A percentile compares a stretch with the other conserved stretches of the same genome.
Conservation (phyloP, 1,140 invertebrate genomes). For the Bombyx mandarina region DNA sequence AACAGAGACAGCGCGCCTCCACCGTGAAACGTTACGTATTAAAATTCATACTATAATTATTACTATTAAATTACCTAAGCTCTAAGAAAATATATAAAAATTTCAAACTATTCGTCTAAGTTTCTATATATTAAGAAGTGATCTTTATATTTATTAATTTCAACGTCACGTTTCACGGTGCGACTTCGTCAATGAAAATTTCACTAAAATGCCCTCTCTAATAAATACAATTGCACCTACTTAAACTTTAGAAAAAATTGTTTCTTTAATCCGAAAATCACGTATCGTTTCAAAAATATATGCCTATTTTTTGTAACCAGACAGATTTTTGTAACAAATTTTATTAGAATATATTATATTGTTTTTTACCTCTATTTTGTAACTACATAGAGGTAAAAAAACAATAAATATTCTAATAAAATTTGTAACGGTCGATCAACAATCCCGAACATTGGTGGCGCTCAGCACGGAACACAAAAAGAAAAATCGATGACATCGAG, state of each 20-base stretch:
- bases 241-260: background rate
- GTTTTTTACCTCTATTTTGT: too few species aligned
- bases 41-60: constrained; percentile 14
- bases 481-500: background rate
- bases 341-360: too few species aligned
- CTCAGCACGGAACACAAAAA: constrained; percentile 7
- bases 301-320: too few species aligned
- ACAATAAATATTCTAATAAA: too few species aligned
- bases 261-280: too few species aligned
- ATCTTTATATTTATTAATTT: constrained; percentile 10
- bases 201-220: constrained; percentile 35
- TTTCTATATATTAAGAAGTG: constrained; percentile 29
- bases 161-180: constrained; percentile 16
- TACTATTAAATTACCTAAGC: constrained; percentile 22
- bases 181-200: constrained; percentile 27
- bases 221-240: constrained; percentile 50
- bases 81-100: constrained; percentile 47
- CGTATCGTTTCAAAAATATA: too few species aligned
- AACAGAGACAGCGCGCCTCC: constrained; percentile 6
- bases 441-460: constrained; percentile 3
- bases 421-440: background rate
- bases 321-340: too few species aligned
- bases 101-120: constrained; percentile 37
- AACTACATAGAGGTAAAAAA: too few species aligned
- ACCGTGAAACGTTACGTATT: constrained; percentile 7